Percentiles rank a stretch among this genome's conserved stretches.
These are phyloP conservation scores for Drosophila demipolita DNA, from an alignment of 2,888 invertebrate genomes.

Conservation along the genomic window DNA sequence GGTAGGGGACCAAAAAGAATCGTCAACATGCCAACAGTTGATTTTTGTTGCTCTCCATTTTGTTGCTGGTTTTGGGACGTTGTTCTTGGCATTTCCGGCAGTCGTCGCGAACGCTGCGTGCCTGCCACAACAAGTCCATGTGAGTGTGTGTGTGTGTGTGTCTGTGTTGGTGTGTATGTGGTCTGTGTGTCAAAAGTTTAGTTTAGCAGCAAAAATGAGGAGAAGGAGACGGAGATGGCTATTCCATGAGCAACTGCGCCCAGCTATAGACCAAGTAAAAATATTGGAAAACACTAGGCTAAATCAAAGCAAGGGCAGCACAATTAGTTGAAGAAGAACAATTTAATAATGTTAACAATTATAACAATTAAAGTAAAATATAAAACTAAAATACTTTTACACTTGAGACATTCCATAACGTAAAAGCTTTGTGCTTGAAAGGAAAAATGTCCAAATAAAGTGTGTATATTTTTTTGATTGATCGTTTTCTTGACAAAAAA, in stretches of 20 bases:
- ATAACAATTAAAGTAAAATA: background rate
- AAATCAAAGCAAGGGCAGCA: conserved; percentile 5
- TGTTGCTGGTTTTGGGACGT: conserved; percentile 61
- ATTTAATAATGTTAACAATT: background rate
- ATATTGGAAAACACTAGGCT: conserved; percentile 25
- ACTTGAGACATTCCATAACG: too few species aligned
- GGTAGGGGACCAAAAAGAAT: conserved; percentile 24
- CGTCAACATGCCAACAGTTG: conserved; percentile 82
- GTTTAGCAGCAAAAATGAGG: conserved; percentile 22
- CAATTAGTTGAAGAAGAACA: background rate
- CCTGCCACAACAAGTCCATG: conserved; percentile 54
- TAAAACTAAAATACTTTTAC: background rate
- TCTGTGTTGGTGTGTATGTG: conserved; percentile 8
- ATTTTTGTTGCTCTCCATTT: conserved; percentile 65
- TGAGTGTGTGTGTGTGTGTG: conserved; percentile 9
- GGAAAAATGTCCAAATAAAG: background rate
- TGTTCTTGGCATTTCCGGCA: conserved; percentile 78
- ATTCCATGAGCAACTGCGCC: background rate
- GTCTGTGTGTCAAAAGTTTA: conserved; percentile 53
- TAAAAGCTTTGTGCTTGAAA: fast-evolving
- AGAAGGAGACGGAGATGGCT: conserved; percentile 9
- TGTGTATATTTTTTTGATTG: background rate
- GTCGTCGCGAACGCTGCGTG: conserved; percentile 66
- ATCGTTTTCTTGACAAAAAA: background rate
- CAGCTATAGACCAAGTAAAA: conserved; percentile 31